Percentiles rank a stretch among this genome's conserved stretches.
These are phyloP conservation scores for Azorinus chamasolen DNA, from an alignment of 2,888 invertebrate species.

Conservation along the genomic window DNA sequence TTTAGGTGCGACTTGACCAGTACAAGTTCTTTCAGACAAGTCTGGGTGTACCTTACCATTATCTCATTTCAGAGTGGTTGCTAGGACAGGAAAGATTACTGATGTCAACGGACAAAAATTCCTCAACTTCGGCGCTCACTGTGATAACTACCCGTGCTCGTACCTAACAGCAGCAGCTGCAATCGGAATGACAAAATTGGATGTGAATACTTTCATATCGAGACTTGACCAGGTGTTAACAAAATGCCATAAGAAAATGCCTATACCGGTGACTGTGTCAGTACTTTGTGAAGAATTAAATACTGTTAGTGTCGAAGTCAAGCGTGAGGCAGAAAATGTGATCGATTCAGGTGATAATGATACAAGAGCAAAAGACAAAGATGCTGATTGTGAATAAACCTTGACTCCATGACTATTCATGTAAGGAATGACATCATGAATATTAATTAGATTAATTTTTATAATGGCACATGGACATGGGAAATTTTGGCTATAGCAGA, in stretches of 20 bases:
- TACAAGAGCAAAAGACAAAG: no score
- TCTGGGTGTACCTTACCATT: not conserved
- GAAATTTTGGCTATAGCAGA: no score
- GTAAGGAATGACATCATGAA: no score
- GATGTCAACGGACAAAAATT: constrained; percentile 82
- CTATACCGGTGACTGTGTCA: not conserved
- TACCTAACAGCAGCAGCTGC: constrained; percentile 93
- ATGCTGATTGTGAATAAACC: no score
- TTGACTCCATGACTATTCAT: no score
- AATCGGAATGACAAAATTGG: constrained; percentile 90
- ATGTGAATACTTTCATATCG: constrained; percentile 91
- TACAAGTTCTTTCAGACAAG: not conserved
- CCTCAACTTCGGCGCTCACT: constrained; percentile 91
- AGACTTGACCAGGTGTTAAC: constrained; percentile 89
- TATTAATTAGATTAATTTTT: no score
- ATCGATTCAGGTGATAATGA: no score
- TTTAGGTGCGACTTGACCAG: no score
- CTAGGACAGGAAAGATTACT: constrained; percentile 73
- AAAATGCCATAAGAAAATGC: constrained; percentile 70
- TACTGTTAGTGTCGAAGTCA: no score
- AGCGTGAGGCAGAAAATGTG: no score
- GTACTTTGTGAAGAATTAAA: no score
- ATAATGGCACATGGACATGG: no score
- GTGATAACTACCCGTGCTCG: constrained; percentile 88
- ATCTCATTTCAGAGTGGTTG: constrained; percentile 85